Base-by-base conservation (phyloP, 1,140 invertebrate genomes). In the Temnothorax curvispinosus region DNA sequence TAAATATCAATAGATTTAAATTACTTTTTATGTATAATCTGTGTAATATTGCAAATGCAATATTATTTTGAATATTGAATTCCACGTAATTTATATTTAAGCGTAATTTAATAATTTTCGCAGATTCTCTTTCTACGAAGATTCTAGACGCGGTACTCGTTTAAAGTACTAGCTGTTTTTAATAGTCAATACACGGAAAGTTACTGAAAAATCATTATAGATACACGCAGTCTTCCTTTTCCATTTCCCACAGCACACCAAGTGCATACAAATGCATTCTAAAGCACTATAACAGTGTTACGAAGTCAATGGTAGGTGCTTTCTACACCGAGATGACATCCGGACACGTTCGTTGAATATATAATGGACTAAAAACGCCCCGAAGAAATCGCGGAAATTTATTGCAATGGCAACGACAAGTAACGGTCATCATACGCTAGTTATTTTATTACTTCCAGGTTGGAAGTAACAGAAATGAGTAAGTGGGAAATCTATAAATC, bases 401-500 rank as follows among this genome's bases (percentile, higher is more conserved):
- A 69, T n/a, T 38, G 8, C 5, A 35, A 65, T 11, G 0, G 44
- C 3, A 18, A 35, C 4, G 15, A 27, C 38, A 41, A 47, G 21
- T 13, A 27, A 58, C 21, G 18, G 44, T 47, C 44, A 78, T 50
- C 2, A 3, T 65, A 54, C 32, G 35, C 21, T 71, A 47, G 35
- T 54, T 67, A 67, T 41, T 56, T 71, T 13, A 9, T 81, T 54
- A 81, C 8, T 44, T 67, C 8, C 35, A 54, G 54, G n/a, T 27
- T 41, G 35, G 2, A 47, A 78, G 41, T 64, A 47, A 27, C 11
- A 35, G 18, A 47, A 65, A 78, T 56, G 21, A 41, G 35, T 11
- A 67, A 69, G 50, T 71, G 56, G 21, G 13, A 65, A 52, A 41
- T 77, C 58, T 13, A 44, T 81, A 56, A 80, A 81, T 81, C 41